Evolutionary conservation across 2,797 vertebrate genomes (phyloP).

Genomic region (Notamacropus eugenii): DNA sequence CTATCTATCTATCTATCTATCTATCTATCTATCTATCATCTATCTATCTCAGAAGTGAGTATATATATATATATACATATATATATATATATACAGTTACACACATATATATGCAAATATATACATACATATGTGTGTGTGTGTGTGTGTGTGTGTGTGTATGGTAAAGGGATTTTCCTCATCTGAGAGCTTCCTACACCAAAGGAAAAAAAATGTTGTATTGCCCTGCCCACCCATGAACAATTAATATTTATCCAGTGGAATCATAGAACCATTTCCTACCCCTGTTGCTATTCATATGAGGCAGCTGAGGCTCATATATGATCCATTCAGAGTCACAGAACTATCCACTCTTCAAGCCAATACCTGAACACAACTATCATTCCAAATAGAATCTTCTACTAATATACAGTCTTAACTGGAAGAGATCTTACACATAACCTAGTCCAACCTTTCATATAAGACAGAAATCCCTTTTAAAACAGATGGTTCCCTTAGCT

Average conservation of each 20-base stretch:
- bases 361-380: background rate
- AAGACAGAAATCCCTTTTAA: background rate
- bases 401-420: background rate
- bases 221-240: background rate
- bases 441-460: background rate
- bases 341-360: background rate
- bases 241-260: background rate
- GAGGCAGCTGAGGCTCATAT: background rate
- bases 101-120: too few species aligned
- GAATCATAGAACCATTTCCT: background rate
- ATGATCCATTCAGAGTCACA: background rate
- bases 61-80: too few species aligned
- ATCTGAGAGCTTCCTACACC: background rate
- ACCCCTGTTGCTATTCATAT: background rate
- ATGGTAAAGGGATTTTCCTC: background rate
- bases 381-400: background rate
- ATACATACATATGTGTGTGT: too few species aligned
- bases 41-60: too few species aligned
- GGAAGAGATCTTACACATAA: background rate
- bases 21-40: too few species aligned
- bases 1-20: too few species aligned
- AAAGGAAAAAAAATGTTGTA: background rate
- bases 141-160: too few species aligned
- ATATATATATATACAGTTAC: too few species aligned
- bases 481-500: background rate